These are phyloP conservation scores for Panthera tigris DNA, from an alignment of 2,113 vertebrate species.

Conservation along the genomic window DNA sequence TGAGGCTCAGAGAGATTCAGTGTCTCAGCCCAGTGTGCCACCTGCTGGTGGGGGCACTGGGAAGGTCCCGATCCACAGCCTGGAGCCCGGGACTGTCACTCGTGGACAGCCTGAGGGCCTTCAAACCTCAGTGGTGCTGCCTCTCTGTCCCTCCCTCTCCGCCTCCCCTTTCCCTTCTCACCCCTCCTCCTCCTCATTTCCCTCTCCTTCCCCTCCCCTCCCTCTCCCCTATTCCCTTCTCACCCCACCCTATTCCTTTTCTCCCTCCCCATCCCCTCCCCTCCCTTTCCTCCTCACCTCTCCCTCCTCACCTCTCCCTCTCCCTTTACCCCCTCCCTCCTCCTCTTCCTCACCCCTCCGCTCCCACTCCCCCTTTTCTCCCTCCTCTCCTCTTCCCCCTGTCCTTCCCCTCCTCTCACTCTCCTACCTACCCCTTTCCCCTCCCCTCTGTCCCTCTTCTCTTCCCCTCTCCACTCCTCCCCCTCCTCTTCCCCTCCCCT, in stretches of 20 bases:
- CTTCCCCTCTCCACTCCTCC: too few relatives aligned
- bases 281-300: too few relatives aligned
- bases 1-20: neutral
- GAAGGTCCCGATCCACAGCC: too few relatives aligned
- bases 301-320: too few relatives aligned
- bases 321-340: neutral
- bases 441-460: neutral
- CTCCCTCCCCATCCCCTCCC: neutral
- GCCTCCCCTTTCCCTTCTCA: neutral
- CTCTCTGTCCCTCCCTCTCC: neutral
- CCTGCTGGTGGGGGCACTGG: neutral
- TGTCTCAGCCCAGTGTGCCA: neutral
- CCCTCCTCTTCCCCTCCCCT: fast-evolving
- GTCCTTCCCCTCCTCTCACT: fast-evolving
- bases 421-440: too few relatives aligned
- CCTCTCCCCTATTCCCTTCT: neutral
- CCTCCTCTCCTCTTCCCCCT: too few relatives aligned
- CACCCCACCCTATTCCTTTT: too few relatives aligned
- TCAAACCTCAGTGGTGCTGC: neutral
- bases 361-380: too few relatives aligned
- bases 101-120: neutral
- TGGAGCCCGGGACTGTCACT: neutral
- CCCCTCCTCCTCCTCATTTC: neutral
- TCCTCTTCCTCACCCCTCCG: too few relatives aligned
- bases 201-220: neutral